Base-by-base conservation (phyloP, 2,888 invertebrate genomes). In the Patella caerulea region DNA sequence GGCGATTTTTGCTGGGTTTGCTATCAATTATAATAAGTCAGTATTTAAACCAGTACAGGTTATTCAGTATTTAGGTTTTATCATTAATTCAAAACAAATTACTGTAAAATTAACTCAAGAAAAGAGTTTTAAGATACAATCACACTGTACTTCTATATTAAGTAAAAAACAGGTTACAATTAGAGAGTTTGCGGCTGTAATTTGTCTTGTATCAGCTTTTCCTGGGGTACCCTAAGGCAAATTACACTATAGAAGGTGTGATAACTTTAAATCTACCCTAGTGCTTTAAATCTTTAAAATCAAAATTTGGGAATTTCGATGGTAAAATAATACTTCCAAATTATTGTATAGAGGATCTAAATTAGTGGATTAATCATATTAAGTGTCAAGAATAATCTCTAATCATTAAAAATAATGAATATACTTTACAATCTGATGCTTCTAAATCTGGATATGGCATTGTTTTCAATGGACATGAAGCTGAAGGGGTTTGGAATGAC, bases 51-150 rank as follows among this genome's bases (percentile, higher is more conserved):
- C 75, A 4, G 71, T 29, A 14, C 71, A 55, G n/a, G 15, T 29
- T 29, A 75, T 71, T 75, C 75, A 75, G 19, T 75, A 71, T 34
- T 34, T 75, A 5, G 75, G 75, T 5, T 70, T 71, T 54, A 71
- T 75, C 7, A 75, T 71, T 70, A 53, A 71, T 34, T 75, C 71
- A 7, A 45, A 55, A 11, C 12, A n/a, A 52, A 70, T 79, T 79
- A 70, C 54, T 34, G 79, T 84, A 78, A 82, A 75, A 80, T 72
- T 84, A 82, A 75, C 45, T 73, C 2, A 81, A 80, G 76, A 80
- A 81, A 78, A 56, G n/a, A n/a, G 3, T 56, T 0, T n/a, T 56
- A 56, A 56, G 4, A 56, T 56, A 56, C 3, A 15, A 56, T n/a
- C n/a, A n/a, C 17, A 29, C 12, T 74, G 74, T n/a, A 15, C 15